Base-by-base conservation (phyloP, 2,113 vertebrate species). In the Perca flavescens region DNA sequence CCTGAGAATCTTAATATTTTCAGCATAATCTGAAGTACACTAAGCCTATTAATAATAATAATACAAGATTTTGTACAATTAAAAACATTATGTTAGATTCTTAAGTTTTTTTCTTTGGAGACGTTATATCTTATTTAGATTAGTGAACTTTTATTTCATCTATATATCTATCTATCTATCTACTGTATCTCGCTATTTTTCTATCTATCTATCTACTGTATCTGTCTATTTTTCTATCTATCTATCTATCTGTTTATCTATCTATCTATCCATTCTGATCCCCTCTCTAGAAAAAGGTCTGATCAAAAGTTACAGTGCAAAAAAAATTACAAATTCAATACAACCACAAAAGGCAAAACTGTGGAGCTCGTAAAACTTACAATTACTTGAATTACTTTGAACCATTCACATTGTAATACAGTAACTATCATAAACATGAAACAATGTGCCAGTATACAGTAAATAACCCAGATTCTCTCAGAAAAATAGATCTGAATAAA, bases 61-160 rank as follows among this genome's bases (percentile, higher is more conserved):
- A 46, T 61, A 53, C 49, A 64, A 57, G 34, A 61, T 88, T 92
- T 91, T 92, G 63, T 88, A 92, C 63, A 77, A 81, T 71, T 77
- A 50, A 89, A 88, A 31, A 64, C 16, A 50, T 69, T 34, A n/a
- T 4, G 58, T 63, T 17, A 34, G 4, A 76, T 62, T 9, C 4
- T 84, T 34, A n/a, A 1, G 16, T 46, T 67, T 57, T 66, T 50
- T 49, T 22, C 13, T 22, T 50, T 77, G 4, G 3, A 31, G 10
- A 61, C 5, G 0, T 15, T 17, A 19, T 52, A n/a, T n/a, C 7
- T n/a, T 10, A 46, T 47, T 28, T 58, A 12, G 1, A 21, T 52
- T 36, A 21, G 31, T 16, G 31, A 54, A 54, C 14, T 25, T 31
- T 36, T 40, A 25, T 69, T 12, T 19, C 10, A 14, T 68, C 9